Conservation (phyloP, 1,140 invertebrate genomes). For the Drosophila littoralis region DNA sequence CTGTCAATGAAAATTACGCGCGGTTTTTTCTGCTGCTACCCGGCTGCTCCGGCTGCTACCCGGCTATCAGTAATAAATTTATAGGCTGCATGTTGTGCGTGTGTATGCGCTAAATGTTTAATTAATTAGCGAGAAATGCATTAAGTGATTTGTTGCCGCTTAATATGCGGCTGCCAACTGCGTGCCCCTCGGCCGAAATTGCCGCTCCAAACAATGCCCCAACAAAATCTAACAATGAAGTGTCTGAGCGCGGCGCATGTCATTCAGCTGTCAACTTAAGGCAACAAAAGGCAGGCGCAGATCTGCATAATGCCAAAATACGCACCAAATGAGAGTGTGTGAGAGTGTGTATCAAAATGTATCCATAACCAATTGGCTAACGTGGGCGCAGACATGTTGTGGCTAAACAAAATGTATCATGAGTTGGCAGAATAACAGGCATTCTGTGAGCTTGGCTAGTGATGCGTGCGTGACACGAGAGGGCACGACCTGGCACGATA, state of each 20-base stretch:
- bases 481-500: too few relatives aligned
- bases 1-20: constrained; percentile 80
- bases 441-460: constrained; percentile 6
- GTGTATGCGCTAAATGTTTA: constrained; percentile 76
- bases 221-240: constrained; percentile 2
- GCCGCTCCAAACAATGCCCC: constrained; percentile 13
- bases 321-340: constrained; percentile 37
- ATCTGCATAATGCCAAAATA: constrained; percentile 41
- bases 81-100: constrained; percentile 49
- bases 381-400: constrained; percentile 67
- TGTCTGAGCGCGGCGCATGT: constrained; percentile 24
- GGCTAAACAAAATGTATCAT: constrained; percentile 45
- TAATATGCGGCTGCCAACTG: constrained; percentile 31
- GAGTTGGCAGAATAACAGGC: constrained; percentile 36
- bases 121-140: constrained; percentile 68
- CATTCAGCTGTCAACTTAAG: constrained; percentile 74
- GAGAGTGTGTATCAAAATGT: constrained; percentile 7
- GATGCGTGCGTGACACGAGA: constrained; percentile 12
- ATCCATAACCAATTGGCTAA: constrained; percentile 56
- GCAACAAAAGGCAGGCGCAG: constrained; percentile 45
- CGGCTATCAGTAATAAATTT: constrained; percentile 60
- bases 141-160: constrained; percentile 37
- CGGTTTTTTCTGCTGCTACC: constrained; percentile 24
- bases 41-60: not conserved
- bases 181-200: not conserved